Base-by-base conservation (phyloP, 2,888 invertebrate species). In the Drosophila anomelani region DNA sequence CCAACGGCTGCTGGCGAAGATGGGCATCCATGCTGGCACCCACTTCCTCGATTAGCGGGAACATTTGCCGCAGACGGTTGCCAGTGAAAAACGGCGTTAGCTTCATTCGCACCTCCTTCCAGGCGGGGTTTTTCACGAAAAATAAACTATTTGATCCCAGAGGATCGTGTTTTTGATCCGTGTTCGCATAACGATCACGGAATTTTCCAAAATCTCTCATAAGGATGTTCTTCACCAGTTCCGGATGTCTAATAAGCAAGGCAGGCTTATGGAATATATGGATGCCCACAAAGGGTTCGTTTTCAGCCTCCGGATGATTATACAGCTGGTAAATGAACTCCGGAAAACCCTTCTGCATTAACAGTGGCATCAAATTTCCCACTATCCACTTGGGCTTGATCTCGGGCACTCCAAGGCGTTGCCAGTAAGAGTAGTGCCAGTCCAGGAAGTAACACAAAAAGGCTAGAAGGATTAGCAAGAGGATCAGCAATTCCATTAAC, bases 161-260 rank as follows among this genome's bases (percentile, higher is more conserved):
- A 0, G 90, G 89, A 79, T 94, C 94, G 0, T 80, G 71, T 12
- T 88, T 78, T 20, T 81, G 84, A 15, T 93, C 91, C 0, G 92
- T 89, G 53, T 88, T 89, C 0, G 92, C 89, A 56, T 91, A 91
- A 10, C 93, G 90, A 66, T 93, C 91, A 7, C 86, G 72, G 69
- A 94, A 94, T 26, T 89, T 90, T 15, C 89, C 85, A 62, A 94
- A 94, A 68, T 94, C 94, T 62, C 92, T 93, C 10, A 93, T 88
- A 56, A 94, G 76, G 5, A 94, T 73, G 1, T 90, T 82, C 70
- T 93, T 94, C 0, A 93, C 81, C 15, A 94, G 66, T 4, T 92
- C 93, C 0, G 93, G 93, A 79, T 94, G 93, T 1, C 93, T 91
- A 0, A 93, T 44, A 7, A 93, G 67, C 15, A 94, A 54, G 1